Conservation (phyloP, 2,113 vertebrate species). For the Zapus hudsonius region DNA sequence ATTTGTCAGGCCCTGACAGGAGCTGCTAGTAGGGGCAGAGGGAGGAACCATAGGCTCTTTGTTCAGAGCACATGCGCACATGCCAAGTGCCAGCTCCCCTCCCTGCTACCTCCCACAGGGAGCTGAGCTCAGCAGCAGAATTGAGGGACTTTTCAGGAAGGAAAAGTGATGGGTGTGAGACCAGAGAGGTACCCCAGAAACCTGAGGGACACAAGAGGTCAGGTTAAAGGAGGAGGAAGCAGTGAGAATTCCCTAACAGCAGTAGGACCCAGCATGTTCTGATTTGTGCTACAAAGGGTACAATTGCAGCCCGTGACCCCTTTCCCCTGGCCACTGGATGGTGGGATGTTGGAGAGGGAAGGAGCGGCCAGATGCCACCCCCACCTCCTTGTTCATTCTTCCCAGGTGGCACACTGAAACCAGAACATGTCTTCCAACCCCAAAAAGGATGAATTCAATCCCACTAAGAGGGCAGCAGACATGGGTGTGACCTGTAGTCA, state of each 20-base stretch:
- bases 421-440: background rate
- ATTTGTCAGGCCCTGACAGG: constrained; percentile 82
- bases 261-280: background rate
- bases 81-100: background rate
- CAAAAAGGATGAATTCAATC: background rate
- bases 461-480: background rate
- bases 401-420: background rate
- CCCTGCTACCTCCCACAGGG: background rate
- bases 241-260: background rate
- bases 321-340: background rate
- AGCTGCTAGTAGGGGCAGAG: constrained; percentile 23
- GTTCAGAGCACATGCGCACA: background rate
- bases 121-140: background rate
- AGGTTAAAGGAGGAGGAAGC: background rate
- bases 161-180: background rate
- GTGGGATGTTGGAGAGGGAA: background rate
- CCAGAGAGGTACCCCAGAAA: background rate
- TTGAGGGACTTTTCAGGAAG: background rate
- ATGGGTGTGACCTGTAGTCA: rapidly evolving
- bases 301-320: background rate
- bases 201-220: background rate
- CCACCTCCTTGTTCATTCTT: background rate
- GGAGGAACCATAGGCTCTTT: background rate
- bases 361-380: background rate
- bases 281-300: background rate